Evolutionary conservation across 2,797 vertebrate species (phyloP), one percentile per base, ranked within the genome.

Genomic region (Jordanella pulchra): DNA sequence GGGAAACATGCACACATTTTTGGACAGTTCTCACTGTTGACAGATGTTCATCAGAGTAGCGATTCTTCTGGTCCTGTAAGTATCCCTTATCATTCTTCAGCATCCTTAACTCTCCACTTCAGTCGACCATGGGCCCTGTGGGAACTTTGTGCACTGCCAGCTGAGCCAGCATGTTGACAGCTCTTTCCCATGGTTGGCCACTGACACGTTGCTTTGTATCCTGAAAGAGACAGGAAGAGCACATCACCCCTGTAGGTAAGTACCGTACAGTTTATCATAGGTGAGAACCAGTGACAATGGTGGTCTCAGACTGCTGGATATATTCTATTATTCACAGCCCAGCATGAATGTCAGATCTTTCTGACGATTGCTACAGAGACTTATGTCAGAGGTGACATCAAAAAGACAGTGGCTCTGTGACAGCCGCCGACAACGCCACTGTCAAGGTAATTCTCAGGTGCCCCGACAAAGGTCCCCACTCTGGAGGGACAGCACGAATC

Each of bases 281-380:
- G 77, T 77, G 67, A 81, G 56, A 82, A 30, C 78, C 82, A 83
- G 86, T 89, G 86, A 88, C 84, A 89, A 60, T 14, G 42, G 63
- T 42, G 76, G 84, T 72, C 45, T 60, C 67, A 86, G 81, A 84
- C 80, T 83, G 87, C 86, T 82, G 76, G 82, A 90, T 84, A 50
- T 83, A 79, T 84, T 92, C 81, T 89, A 91, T 91, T 91, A 93
- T 93, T 93, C 90, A 91, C 79, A 77, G 79, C 73, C 68, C 72
- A 65, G 86, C 83, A 48, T 78, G 77, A 71, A 50, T 50, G 70
- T 92, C 84, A 90, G 86, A 90, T 89, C 82, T 90, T 83, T 81
- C 80, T 17, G 27, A 77, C 63, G 76, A 83, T 68, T 14, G 47
- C 77, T 85, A 87, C 89, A 92, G 87, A 85, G 69, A 71, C 72